phyloP scores from a whole-genome alignment of 2,797 vertebrate genomes.

The Sus cebifrons region DNA sequence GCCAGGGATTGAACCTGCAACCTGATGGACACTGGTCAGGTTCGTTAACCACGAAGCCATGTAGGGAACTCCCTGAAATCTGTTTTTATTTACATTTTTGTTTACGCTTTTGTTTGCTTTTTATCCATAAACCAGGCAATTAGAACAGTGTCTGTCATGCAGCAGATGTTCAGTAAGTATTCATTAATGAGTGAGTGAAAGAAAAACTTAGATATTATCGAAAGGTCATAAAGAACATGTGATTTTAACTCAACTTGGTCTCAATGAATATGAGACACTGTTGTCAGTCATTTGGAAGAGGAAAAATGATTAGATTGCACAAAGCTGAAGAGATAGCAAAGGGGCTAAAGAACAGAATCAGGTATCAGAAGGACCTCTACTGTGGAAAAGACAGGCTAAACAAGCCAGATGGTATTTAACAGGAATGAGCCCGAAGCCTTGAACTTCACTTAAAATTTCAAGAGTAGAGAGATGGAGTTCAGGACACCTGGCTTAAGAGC shows the following conservation, averaged over 20 bases:
- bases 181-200: constrained; percentile 5
- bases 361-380: not conserved
- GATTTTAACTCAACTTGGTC: constrained; percentile 36
- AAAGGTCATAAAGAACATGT: not conserved
- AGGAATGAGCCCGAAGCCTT: not conserved
- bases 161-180: not conserved
- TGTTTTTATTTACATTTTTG: not conserved
- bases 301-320: not conserved
- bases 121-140: not conserved
- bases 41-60: too few species aligned
- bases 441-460: not conserved
- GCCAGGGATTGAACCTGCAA: too few species aligned
- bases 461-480: not conserved
- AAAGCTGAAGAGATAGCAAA: not conserved
- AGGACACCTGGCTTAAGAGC: not conserved
- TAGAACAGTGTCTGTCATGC: not conserved
- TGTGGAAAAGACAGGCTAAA: not conserved
- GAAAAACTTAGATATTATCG: constrained; percentile 13
- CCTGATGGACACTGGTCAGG: too few species aligned
- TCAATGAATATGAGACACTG: not conserved
- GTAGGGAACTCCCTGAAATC: not conserved
- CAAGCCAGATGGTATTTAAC: constrained; percentile 29
- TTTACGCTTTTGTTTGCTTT: not conserved
- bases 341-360: not conserved
- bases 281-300: not conserved